Evolutionary conservation across 1,140 invertebrate species (phyloP), one percentile per base, ranked within the genome.

Genomic region (Brachionus rubens): DNA sequence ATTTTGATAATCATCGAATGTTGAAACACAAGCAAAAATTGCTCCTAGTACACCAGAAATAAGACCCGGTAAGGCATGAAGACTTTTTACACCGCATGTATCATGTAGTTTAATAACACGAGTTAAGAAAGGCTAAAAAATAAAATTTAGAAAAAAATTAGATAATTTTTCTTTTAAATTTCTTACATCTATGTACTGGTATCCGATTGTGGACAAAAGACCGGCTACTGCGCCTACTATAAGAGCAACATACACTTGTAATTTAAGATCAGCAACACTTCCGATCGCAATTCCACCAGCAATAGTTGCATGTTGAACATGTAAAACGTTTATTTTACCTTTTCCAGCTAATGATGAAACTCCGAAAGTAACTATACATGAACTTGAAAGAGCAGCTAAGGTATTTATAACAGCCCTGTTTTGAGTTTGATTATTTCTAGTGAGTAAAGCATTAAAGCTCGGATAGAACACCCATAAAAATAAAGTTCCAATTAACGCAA

Each of bases 81-180:
- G 87, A 85, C 97, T 97, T 85, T 97, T 89, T 0, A 97, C 93
- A 3, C 95, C 94, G 82, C 94, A 97, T 1, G 94, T 96, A 82
- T 97, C 94, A 80, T 92, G 90, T 46, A 97, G 84, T 56, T 89
- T 88, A 3, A 91, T 81, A 54, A 87, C 88, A 41, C 46, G 30
- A 28, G 21, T 40, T 7, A 54, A 9, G 7, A 72, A 72, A 50
- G 68, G 68, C 68, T 72, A 40, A 21, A 47, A 47, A 70, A 33
- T 7, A n/a, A 26, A 46, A 21, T 14, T 24, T 26, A 43, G 1
- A 14, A 28, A 4, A 16, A 48, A 48, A 48, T 21, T 16, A 48
- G 3, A 48, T 4, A 21, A 48, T 16, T 16, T n/a, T 48, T 48
- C 14, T n/a, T 48, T 48, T 14, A 48, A n/a, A n/a, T 52, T 26